Evolutionary conservation across 2,797 vertebrate genomes (phyloP).

Genomic region (Cyprinella venusta): DNA sequence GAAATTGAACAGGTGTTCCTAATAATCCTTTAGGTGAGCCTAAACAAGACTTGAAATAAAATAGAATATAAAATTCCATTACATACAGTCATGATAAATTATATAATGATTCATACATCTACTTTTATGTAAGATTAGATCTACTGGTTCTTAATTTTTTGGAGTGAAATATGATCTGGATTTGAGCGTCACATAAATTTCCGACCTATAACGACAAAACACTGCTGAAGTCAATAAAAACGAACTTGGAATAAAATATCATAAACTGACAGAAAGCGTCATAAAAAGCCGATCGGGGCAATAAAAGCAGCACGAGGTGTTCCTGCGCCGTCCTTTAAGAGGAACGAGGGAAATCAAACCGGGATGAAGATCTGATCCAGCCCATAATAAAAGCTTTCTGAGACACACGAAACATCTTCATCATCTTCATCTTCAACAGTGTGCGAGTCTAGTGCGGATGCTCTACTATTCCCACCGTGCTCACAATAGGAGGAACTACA

Average conservation of each 20-base stretch:
- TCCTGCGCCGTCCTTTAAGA: background rate
- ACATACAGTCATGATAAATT: no score
- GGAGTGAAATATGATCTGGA: background rate
- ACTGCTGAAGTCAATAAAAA: background rate
- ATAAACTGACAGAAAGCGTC: background rate
- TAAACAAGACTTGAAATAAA: no score
- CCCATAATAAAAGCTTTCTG: background rate
- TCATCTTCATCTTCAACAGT: no score
- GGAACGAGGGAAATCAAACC: background rate
- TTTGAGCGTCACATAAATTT: background rate
- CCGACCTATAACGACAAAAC: background rate
- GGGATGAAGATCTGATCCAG: background rate
- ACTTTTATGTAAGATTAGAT: no score
- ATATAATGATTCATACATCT: no score
- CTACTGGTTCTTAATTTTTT: background rate
- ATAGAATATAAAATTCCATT: no score
- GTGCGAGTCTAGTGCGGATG: no score
- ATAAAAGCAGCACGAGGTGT: background rate
- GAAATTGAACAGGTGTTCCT: no score
- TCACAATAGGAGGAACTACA: no score
- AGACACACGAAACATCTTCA: no score
- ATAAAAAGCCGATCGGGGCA: background rate
- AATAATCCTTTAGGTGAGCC: no score
- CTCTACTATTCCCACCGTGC: no score
- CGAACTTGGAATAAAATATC: background rate